Evolutionary conservation across 1,140 invertebrate genomes (phyloP), one percentile per base, ranked within the genome.

Genomic region (Sipha flava): DNA sequence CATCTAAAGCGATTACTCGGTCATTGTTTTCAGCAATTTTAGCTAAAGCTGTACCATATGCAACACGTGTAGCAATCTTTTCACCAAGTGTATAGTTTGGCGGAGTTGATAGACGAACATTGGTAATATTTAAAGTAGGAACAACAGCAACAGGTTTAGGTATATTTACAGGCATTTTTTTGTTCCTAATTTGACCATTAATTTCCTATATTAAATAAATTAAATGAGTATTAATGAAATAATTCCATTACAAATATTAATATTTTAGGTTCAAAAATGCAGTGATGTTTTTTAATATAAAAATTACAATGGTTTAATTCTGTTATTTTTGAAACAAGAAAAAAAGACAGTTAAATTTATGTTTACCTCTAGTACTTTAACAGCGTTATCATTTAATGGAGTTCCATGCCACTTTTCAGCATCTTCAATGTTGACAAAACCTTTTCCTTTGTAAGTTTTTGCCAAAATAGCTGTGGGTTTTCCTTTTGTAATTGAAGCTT

Each of bases 341-440:
- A 0, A 31, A 62, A 29, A 18, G 21, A 64, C n/a, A 70, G 16
- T 62, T 29, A 49, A 43, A 66, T 66, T 26, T 47, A 34, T 47
- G 80, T 80, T 82, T 85, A 91, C 89, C 85, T 92, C 88, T 79
- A 98, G 89, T 6, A 94, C 89, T 81, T 89, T 88, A 6, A 91
- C 90, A 9, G 92, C 90, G 83, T 96, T 93, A 43, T 89, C 90
- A 2, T 95, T 95, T 34, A 99, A 86, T 0, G 97, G 91, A 85
- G 99, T 99, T 52, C 98, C 98, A 85, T 99, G 98, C 96, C 96
- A 99, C 85, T 98, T 96, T 64, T 96, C 92, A 81, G 89, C 62
- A 87, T 99, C 94, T 86, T 98, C 96, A 84, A 99, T 95, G 40
- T 90, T 88, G 72, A 91, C 90, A 85, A 97, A 97, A 81, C 92